These are phyloP conservation scores for Adela reaumurella DNA, from an alignment of 2,888 invertebrate species.

Conservation along the genomic window DNA sequence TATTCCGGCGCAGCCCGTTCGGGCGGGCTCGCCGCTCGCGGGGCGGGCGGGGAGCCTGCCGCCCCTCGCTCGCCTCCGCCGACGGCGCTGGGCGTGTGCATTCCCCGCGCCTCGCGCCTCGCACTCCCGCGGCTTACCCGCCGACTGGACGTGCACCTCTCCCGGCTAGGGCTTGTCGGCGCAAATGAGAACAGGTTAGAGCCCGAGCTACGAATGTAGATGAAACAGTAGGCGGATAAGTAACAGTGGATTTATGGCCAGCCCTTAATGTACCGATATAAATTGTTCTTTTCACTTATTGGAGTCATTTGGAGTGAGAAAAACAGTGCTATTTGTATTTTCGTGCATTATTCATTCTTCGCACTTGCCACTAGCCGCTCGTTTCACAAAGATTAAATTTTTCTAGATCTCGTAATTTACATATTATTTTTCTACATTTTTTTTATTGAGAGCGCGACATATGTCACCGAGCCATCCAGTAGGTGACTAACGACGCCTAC, in stretches of 20 bases:
- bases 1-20: constrained; percentile 48
- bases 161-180: neutral
- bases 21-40: constrained; percentile 47
- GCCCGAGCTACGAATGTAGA: neutral
- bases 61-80: constrained; percentile 17
- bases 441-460: no score
- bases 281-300: neutral
- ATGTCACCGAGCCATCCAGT: no score
- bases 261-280: neutral
- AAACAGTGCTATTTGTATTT: no score
- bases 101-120: constrained; percentile 31
- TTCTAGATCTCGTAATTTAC: no score
- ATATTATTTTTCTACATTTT: no score
- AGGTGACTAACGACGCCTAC: no score
- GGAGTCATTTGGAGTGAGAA: no score
- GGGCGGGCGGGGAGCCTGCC: constrained; percentile 50
- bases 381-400: no score
- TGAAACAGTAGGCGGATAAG: neutral
- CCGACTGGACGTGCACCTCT: neutral
- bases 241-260: neutral
- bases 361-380: no score
- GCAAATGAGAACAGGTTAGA: neutral
- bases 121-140: constrained; percentile 15
- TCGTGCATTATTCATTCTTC: no score
- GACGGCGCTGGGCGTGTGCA: no score